Base-by-base conservation (phyloP, 1,140 invertebrate genomes). In the Zaprionus lachaisei region DNA sequence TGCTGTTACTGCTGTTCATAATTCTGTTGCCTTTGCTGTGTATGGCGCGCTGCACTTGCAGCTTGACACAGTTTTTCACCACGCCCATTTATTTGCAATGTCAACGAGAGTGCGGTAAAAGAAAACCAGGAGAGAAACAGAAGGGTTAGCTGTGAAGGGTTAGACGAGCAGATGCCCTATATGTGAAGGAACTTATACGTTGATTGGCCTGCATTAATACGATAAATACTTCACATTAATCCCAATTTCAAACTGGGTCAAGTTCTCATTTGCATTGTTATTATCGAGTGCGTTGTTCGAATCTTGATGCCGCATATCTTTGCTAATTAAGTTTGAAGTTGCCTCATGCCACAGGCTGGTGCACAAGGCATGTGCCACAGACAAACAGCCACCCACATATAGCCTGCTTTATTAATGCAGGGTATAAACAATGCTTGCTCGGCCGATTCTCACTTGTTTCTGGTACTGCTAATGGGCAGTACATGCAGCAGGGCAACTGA, bases 1-100 rank as follows among this genome's bases (percentile, higher is more conserved):
- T 49, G 28, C 37, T 69, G 24, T 44, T 55, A 41, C 51, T 65
- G 67, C 41, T 54, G 67, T 70, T 62, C 44, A 28, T 58, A 34
- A 51, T 26, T 56, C 17, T 26, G 66, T 65, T 51, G 37, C n/a
- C 47, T 54, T 56, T 34, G 47, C 64, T 71, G 37, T 37, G 58
- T 58, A 56, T 38, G 68, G 44, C 44, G 55, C 55, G 72, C 57
- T 71, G 81, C 77, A 80, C 84, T 79, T 84, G 84, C 81, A 67
- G 81, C 84, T 89, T 87, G 83, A 87, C 83, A 83, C 83, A 89
- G 71, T 89, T 87, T 83, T 79, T 63, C 56, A 68, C 87, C 84
- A 87, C 81, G 72, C 84, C 84, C 84, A 87, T 87, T 87, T 84
- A 81, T 89, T 87, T 87, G 80, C 84, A 89, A 81, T 89, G 84